A percentile compares a stretch with the other conserved stretches of the same genome.
phyloP scores from a whole-genome alignment of 2,113 vertebrate genomes.

The Stigmatopora nigra region DNA sequence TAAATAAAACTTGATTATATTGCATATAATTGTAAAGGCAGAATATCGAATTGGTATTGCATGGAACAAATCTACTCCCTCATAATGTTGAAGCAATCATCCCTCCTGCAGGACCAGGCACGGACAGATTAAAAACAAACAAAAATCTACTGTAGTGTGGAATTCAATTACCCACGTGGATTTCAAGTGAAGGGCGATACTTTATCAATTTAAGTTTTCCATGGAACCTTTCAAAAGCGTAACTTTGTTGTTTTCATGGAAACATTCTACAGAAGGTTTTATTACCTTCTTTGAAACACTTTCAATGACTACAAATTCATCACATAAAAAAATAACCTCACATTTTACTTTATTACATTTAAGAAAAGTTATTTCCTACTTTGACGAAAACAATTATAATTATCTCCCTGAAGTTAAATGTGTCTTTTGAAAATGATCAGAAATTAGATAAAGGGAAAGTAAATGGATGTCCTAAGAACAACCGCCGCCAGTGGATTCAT shows the following conservation, averaged over 20 bases:
- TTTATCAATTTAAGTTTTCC: background rate
- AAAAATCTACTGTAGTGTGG: background rate
- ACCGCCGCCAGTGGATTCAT: constrained; percentile 32
- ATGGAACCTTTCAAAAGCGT: background rate
- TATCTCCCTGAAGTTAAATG: background rate
- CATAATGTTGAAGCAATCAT: too few relatives aligned
- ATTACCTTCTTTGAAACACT: background rate
- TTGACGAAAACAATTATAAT: constrained; percentile 1
- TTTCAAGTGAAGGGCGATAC: background rate
- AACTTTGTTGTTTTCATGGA: background rate
- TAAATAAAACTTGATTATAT: too few relatives aligned
- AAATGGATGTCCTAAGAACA: constrained; percentile 27
- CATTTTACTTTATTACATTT: background rate
- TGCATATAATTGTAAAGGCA: too few relatives aligned
- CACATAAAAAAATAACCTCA: background rate
- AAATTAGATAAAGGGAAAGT: constrained; percentile 17
- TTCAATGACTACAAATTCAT: background rate
- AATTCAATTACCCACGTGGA: background rate
- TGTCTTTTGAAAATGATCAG: constrained; percentile 2
- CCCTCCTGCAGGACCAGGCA: too few relatives aligned
- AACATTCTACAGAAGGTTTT: background rate
- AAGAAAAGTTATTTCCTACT: too few relatives aligned
- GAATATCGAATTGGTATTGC: too few relatives aligned
- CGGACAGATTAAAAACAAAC: too few relatives aligned
- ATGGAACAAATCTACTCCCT: too few relatives aligned